phyloP scores from a whole-genome alignment of 2,113 vertebrate genomes.

The Rhombomys opimus region DNA sequence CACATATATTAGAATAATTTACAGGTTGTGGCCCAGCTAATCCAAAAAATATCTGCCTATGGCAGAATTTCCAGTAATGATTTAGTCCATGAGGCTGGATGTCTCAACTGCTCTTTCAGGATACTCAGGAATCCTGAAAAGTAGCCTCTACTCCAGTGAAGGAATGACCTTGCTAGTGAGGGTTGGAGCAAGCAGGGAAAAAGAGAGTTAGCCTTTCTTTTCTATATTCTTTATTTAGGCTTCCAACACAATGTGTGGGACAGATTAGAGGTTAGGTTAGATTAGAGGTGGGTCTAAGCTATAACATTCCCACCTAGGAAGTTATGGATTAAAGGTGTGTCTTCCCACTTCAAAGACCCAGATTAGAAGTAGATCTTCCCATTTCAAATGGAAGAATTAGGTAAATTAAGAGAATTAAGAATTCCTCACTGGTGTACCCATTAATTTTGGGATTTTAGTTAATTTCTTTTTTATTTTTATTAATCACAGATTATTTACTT shows the following conservation, averaged over 20 bases:
- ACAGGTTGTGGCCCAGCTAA: not conserved
- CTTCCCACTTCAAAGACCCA: not conserved
- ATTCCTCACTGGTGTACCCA: not conserved
- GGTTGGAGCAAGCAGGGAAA: not conserved
- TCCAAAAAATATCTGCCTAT: not conserved
- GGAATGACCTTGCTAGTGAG: not conserved
- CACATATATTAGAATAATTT: not conserved
- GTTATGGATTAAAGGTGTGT: not conserved
- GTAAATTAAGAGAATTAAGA: not conserved
- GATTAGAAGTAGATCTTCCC: not conserved
- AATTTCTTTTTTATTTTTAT: not conserved
- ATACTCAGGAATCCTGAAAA: not conserved
- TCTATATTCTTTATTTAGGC: not conserved
- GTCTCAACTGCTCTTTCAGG: not conserved
- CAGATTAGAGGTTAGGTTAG: not conserved
- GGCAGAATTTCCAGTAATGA: not conserved
- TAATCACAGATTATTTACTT: no score
- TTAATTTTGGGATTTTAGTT: not conserved
- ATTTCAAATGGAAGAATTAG: not conserved
- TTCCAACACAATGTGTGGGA: not conserved
- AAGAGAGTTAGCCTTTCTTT: not conserved
- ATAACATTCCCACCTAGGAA: not conserved
- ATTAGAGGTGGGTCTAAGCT: not conserved
- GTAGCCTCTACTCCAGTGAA: not conserved
- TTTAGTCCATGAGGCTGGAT: not conserved